Conservation (phyloP, 2,113 vertebrate genomes). For the Casuarius casuarius region DNA sequence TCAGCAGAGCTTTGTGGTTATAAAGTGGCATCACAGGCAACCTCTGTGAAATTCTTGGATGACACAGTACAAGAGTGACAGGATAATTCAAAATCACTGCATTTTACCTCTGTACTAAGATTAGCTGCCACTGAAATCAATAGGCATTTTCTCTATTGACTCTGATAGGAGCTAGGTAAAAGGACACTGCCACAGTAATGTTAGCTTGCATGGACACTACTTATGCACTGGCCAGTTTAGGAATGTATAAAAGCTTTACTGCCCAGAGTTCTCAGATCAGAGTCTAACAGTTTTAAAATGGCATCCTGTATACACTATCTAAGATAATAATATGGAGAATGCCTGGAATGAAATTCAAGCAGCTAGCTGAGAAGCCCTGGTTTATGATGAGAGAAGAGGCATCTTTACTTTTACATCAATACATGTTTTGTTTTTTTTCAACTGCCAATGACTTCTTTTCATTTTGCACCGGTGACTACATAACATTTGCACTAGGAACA, state of each 20-base stretch:
- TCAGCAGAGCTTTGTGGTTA: not conserved
- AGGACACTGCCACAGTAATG: not conserved
- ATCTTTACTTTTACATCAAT: not conserved
- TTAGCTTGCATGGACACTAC: not conserved
- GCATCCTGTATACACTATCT: not conserved
- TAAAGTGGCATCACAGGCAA: not conserved
- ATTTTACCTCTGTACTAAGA: not conserved
- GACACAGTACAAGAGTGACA: too few species aligned
- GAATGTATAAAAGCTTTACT: not conserved
- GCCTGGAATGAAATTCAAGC: not conserved
- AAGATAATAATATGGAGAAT: not conserved
- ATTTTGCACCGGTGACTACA: not conserved
- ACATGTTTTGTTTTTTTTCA: not conserved
- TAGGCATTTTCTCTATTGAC: not conserved
- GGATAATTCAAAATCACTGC: not conserved
- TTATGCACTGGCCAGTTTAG: not conserved
- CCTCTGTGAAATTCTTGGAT: not conserved
- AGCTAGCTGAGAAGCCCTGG: not conserved
- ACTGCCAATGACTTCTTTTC: not conserved
- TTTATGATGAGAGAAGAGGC: not conserved
- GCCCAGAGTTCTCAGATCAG: not conserved
- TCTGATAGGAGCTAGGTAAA: not conserved
- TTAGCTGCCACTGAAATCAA: not conserved
- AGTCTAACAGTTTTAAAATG: not conserved
- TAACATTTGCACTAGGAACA: not conserved